Evolutionary conservation across 1,140 invertebrate species (phyloP), one percentile per base, ranked within the genome.

Genomic region (Drosophila repleta): DNA sequence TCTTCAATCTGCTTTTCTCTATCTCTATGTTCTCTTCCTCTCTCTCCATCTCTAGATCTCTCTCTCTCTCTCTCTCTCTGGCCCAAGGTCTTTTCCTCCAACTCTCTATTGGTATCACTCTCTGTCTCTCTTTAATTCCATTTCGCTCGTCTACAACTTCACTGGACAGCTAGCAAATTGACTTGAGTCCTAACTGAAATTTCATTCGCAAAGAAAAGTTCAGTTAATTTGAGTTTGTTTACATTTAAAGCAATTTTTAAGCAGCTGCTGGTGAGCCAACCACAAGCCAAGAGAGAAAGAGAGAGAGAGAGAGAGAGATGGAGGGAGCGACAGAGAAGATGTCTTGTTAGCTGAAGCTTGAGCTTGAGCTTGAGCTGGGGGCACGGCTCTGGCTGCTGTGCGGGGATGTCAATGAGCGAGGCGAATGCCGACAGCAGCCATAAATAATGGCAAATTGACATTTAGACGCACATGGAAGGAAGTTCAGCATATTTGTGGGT

Each of bases 381-480:
- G 55, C 24, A 46, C 20, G 4, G 21, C 21, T 24, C 2, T 2
- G 21, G 21, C 21, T 24, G 21, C 21, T 24, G 21, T 32, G 32
- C 7, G 32, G 10, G 8, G 21, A 66, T 55, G 48, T 46, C 37
- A 21, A 61, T 41, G 35, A 73, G 70, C 70, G 51, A 17, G 35
- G 21, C 48, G n/a, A 68, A 73, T 68, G 43, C 32, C 51, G 49
- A 56, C 45, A 49, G 51, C n/a, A 68, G 32, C 64, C 81, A 51
- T 77, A 63, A 74, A 78, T 87, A 87, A 85, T 85, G 63, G 69
- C n/a, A 82, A 82, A 85, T 85, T 74, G 66, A 64, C 58, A 58
- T 74, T 81, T 35, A 37, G 61, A 70, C 58, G 46, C 65, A 71
- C 46, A 74, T 61, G 69, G 29, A 68, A 73, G 70, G 64, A 73